Base-by-base conservation (phyloP, 2,888 invertebrate genomes). In the Orchesellides sinensis region DNA sequence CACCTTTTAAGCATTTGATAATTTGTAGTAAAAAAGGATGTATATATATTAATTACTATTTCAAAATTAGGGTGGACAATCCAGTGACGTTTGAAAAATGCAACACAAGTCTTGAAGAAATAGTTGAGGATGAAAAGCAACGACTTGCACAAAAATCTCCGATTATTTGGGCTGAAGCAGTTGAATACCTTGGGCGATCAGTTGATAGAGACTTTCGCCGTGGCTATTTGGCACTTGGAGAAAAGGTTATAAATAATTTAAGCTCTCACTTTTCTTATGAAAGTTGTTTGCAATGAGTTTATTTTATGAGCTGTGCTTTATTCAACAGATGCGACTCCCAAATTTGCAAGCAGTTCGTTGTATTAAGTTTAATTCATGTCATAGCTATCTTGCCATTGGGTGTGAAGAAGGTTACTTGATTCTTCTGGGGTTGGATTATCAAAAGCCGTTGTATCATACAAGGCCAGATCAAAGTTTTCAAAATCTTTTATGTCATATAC, bases 201-300 rank as follows among this genome's bases (percentile, higher is more conserved):
- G 79, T 70, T n/a, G 79, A 70, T 4, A 32, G 70, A 17, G 79
- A 79, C 35, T 79, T 79, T n/a, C 61, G 79, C 25, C n/a, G 70
- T 19, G 70, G 70, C 0, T 72, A 54, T 59, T 29, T 79, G 21
- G 70, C 63, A 2, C 25, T 79, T 47, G 70, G 79, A 19, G 79
- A 79, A 72, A 79, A 70, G 49, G 78, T 79, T 35, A 35, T 35
- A 8, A 35, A 35, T 12, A 12, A n/a, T 35, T 35, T 8, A 35
- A 35, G 6, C 35, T 35, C 6, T 35, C 6, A 47, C n/a, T 35
- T 35, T 32, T 8, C 56, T 40, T 14, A 19, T 27, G 10, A 68
- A 35, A n/a, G n/a, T n/a, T n/a, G n/a, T n/a, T n/a, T n/a, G 21
- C 21, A 32, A 19, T 23, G 23, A 10, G 27, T 70, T 66, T 4